Conservation (phyloP, 2,888 invertebrate genomes). For the Lamproptera curius region DNA sequence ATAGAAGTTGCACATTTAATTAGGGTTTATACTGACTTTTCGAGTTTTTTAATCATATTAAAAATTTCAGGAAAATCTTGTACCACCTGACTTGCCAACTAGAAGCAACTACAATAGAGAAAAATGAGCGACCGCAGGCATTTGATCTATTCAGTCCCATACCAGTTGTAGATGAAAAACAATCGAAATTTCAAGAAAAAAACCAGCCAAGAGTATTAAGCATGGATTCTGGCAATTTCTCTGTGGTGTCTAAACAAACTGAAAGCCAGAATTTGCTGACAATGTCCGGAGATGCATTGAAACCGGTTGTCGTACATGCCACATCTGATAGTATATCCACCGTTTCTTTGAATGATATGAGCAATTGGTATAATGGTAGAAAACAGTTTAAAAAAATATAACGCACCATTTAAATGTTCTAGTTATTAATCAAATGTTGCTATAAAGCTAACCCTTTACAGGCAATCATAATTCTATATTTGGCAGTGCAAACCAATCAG, state of each 20-base stretch:
- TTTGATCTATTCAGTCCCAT: constrained; percentile 78
- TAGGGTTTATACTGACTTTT: too few species aligned
- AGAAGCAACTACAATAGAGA: constrained; percentile 37
- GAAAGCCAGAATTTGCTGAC: constrained; percentile 52
- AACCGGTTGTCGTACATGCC: constrained; percentile 52
- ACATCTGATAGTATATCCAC: constrained; percentile 68
- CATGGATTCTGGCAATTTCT: constrained; percentile 64
- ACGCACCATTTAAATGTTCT: too few species aligned
- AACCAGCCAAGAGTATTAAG: constrained; percentile 58
- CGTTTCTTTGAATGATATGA: constrained; percentile 80
- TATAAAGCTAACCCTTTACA: too few species aligned
- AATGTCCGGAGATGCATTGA: constrained; percentile 55
- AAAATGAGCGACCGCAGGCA: constrained; percentile 51
- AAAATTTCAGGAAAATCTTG: constrained; percentile 59
- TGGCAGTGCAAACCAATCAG: too few species aligned
- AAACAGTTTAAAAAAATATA: too few species aligned
- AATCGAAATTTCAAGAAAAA: constrained; percentile 53
- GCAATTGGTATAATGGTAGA: constrained; percentile 82
- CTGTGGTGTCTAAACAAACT: constrained; percentile 55
- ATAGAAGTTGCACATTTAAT: too few species aligned
- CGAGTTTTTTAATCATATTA: too few species aligned
- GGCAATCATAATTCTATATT: too few species aligned
- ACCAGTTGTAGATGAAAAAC: constrained; percentile 56
- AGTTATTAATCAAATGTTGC: too few species aligned
- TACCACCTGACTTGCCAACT: constrained; percentile 29